Evolutionary conservation across 1,140 invertebrate species (phyloP).

Genomic region (Pogonognathellus flavescens): DNA sequence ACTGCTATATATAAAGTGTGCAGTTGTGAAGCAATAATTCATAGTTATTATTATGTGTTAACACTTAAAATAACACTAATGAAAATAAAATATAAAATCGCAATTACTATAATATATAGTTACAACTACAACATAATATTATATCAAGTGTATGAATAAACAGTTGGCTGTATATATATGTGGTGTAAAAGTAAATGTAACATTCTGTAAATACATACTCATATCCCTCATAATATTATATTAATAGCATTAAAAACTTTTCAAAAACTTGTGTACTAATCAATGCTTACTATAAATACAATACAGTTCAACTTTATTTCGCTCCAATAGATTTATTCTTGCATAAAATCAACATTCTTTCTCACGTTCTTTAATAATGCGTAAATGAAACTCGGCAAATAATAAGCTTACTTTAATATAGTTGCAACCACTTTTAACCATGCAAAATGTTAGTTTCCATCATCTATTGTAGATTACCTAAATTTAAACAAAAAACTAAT

Average conservation of each 20-base stretch:
- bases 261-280: slow-evolving; percentile 5
- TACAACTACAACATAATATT: too few species aligned
- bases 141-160: too few species aligned
- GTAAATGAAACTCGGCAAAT: too few species aligned
- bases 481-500: too few species aligned
- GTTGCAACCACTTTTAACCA: too few species aligned
- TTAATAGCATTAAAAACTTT: not conserved
- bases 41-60: slow-evolving; percentile 19
- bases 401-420: too few species aligned
- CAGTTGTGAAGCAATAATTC: slow-evolving; percentile 48
- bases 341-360: too few species aligned
- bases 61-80: not conserved
- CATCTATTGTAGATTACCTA: too few species aligned
- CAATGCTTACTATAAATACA: not conserved
- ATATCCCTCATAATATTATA: not conserved
- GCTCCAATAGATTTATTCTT: too few species aligned
- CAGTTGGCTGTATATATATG: not conserved
- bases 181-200: not conserved
- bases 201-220: slow-evolving; percentile 38
- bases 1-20: not conserved
- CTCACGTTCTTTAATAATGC: too few species aligned
- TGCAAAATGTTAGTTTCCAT: too few species aligned
- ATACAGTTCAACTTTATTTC: too few species aligned
- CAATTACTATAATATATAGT: not conserved
- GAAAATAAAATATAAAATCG: not conserved